A percentile compares a stretch with the other conserved stretches of the same genome.
Evolutionary conservation across 2,113 vertebrate species (phyloP).

Genomic region (Microcebus griseorufus): DNA sequence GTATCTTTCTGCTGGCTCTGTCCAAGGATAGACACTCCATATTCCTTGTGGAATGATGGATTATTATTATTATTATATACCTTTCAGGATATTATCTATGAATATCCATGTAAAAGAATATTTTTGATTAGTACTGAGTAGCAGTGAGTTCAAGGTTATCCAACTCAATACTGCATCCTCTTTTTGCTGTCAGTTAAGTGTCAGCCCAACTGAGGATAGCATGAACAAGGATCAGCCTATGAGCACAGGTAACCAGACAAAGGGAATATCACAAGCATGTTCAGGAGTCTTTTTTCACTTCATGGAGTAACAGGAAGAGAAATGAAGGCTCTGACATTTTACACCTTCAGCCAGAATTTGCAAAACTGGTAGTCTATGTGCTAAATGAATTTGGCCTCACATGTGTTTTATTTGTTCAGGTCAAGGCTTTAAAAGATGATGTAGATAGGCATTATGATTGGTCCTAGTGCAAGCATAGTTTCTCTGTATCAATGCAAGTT

Average conservation of each 20-base stretch:
- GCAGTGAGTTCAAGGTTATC: neutral
- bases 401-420: neutral
- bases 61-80: neutral
- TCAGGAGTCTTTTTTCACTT: neutral
- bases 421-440: conserved; percentile 2
- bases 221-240: neutral
- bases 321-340: neutral
- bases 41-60: neutral
- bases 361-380: neutral
- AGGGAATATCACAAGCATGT: neutral
- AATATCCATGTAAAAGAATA: neutral
- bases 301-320: conserved; percentile 14
- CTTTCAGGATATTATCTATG: neutral
- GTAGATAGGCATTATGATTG: neutral
- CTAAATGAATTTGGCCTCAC: neutral
- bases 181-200: neutral
- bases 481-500: neutral
- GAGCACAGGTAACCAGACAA: neutral
- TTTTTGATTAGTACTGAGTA: neutral
- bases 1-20: neutral
- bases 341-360: neutral
- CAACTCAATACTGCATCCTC: neutral
- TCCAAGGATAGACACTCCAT: neutral
- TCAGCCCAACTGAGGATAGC: neutral
- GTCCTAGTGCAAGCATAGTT: neutral